These are phyloP conservation scores for Vannuccia rotundouncinata DNA, from an alignment of 2,888 invertebrate genomes.

Conservation along the genomic window DNA sequence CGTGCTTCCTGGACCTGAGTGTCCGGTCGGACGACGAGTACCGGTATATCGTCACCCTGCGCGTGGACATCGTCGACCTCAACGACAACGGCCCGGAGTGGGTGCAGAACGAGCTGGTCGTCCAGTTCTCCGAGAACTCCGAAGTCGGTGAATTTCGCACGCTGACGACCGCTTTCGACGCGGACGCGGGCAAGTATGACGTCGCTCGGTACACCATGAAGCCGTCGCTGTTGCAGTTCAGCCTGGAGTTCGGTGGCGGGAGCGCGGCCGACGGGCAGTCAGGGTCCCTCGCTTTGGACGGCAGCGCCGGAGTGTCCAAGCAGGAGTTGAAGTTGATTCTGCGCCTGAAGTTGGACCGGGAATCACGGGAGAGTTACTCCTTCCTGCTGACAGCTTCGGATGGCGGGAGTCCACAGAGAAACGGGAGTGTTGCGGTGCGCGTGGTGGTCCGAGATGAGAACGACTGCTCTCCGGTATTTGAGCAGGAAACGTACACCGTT, in stretches of 20 bases:
- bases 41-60: conserved; percentile 20
- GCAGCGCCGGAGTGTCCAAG: not conserved
- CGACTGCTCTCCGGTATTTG: conserved; percentile 35
- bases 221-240: not conserved
- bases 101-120: conserved; percentile 30
- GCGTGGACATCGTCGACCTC: conserved; percentile 28
- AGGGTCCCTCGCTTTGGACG: not conserved
- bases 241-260: not conserved
- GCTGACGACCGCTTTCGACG: conserved; percentile 25
- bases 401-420: conserved; percentile 29
- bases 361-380: conserved; percentile 19
- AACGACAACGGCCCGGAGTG: conserved; percentile 35
- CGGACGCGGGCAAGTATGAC: conserved; percentile 1
- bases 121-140: conserved; percentile 32
- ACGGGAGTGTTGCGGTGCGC: conserved; percentile 33
- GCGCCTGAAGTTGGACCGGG: conserved; percentile 15
- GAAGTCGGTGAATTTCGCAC: conserved; percentile 23
- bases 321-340: conserved; percentile 31
- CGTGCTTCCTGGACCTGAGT: conserved; percentile 30
- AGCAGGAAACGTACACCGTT: conserved; percentile 27
- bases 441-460: conserved; percentile 36
- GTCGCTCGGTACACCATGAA: not conserved
- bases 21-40: conserved; percentile 35
- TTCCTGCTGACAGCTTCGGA: conserved; percentile 34
- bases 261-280: not conserved